Evolutionary conservation across 2,797 vertebrate genomes (phyloP).

Genomic region (Pogonophryne albipinna): DNA sequence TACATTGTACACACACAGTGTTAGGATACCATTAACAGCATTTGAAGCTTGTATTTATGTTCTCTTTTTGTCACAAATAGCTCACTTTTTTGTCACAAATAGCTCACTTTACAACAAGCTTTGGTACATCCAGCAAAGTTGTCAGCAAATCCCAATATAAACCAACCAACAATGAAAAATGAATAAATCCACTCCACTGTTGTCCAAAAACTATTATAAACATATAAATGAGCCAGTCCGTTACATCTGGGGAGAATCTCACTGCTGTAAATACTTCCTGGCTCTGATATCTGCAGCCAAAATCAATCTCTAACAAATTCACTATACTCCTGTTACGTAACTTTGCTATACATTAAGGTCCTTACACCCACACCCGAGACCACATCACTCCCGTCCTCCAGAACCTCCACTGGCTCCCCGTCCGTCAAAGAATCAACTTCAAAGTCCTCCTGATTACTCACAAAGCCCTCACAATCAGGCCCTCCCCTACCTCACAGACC

Average conservation of each 20-base stretch:
- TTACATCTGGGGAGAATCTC: too few species aligned
- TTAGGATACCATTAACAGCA: neutral
- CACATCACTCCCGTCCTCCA: too few species aligned
- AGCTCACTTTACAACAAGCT: neutral
- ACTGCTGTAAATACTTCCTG: slow-evolving; percentile 3
- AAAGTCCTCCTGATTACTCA: too few species aligned
- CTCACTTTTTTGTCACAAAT: neutral
- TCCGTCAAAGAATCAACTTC: too few species aligned
- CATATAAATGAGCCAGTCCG: too few species aligned
- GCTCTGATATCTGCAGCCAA: neutral
- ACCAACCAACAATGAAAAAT: neutral
- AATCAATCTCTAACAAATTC: neutral
- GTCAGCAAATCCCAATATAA: neutral
- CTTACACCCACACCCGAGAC: too few species aligned
- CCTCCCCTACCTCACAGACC: too few species aligned
- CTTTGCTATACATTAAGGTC: neutral
- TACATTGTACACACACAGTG: too few species aligned
- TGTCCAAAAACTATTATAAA: neutral
- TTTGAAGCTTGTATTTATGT: neutral
- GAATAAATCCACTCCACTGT: neutral
- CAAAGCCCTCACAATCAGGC: too few species aligned
- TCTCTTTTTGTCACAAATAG: slow-evolving; percentile 3
- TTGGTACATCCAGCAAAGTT: neutral
- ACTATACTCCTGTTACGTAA: neutral
- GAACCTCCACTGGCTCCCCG: too few species aligned